Conservation (phyloP, 2,113 vertebrate species). For the Pongo pygmaeus region DNA sequence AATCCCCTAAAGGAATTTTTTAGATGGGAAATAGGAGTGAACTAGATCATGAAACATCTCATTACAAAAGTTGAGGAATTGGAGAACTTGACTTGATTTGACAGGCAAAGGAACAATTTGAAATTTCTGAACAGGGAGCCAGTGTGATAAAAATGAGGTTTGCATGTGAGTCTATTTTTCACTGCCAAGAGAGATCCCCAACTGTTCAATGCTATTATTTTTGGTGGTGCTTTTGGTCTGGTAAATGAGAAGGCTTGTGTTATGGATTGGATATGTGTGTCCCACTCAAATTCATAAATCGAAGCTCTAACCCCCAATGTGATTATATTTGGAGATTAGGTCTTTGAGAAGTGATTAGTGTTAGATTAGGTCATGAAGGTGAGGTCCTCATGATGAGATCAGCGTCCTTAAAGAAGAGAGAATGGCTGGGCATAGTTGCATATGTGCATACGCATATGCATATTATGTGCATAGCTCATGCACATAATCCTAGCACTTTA, state of each 20-base stretch:
- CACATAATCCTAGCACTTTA: no score
- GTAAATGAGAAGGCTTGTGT: not conserved
- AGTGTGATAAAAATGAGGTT: conserved; percentile 7
- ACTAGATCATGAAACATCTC: conserved; percentile 32
- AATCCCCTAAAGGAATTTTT: conserved; percentile 18
- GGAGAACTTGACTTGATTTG: not conserved
- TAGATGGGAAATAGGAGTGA: not conserved
- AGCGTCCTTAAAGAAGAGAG: not conserved
- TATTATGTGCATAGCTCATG: no score
- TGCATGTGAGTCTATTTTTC: conserved; percentile 19
- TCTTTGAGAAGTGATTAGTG: not conserved
- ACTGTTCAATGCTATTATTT: not conserved
- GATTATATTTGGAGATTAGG: not conserved
- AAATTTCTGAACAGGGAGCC: not conserved
- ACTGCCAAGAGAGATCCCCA: not conserved
- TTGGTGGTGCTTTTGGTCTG: not conserved
- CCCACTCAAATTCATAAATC: not conserved
- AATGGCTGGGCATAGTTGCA: no score
- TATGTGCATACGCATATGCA: no score
- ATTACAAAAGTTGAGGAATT: conserved; percentile 17
- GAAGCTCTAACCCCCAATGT: not conserved
- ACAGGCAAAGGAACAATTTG: not conserved
- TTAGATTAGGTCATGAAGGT: not conserved
- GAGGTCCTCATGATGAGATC: not conserved
- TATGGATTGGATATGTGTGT: not conserved